Base-by-base conservation (phyloP, 1,140 invertebrate species). In the Hyposmocoma kahamanoa region DNA sequence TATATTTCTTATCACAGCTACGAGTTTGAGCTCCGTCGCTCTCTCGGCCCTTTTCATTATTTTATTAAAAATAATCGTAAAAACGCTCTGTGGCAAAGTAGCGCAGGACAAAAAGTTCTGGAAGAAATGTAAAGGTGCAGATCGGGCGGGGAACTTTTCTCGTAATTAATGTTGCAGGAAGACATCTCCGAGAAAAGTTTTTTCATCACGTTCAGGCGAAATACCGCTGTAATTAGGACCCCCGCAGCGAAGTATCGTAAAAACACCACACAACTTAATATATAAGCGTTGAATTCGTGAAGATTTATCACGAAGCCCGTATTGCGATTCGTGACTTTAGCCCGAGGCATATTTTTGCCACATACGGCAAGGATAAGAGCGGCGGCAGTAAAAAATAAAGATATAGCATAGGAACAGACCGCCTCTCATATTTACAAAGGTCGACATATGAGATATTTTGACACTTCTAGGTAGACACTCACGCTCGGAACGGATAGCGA, bases 241-340 rank as follows among this genome's bases (percentile, higher is more conserved):
- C n/a, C 78, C 64, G 68, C 73, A 57, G 68, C 60, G 72, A 51
- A 47, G 54, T 60, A 47, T 84, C 82, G 69, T 85, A 85, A 85
- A 83, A 82, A 76, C 71, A 69, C 62, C 68, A 72, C 72, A 82
- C 74, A 82, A 77, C 82, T 85, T 82, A 85, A 85, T 85, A 83
- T 83, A 83, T 83, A 81, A 80, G 80, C 72, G 55, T 69, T 68
- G 75, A 65, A 80, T 81, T 75, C 63, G 57, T 62, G 66, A 80
- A 81, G 81, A 85, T 85, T 85, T 83, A 85, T 83, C 71, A 65
- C 67, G 61, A 67, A 51, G 56, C 53, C 67, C 64, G 65, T 67
- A 71, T 80, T 75, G 68, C 71, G 71, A 74, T 75, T 74, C 67
- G 64, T 73, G 65, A 59, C 51, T 65, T 50, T 50, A 51, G 62